Evolutionary conservation across 2,797 vertebrate genomes (phyloP).

Genomic region (Hypotaenidia okinawae): DNA sequence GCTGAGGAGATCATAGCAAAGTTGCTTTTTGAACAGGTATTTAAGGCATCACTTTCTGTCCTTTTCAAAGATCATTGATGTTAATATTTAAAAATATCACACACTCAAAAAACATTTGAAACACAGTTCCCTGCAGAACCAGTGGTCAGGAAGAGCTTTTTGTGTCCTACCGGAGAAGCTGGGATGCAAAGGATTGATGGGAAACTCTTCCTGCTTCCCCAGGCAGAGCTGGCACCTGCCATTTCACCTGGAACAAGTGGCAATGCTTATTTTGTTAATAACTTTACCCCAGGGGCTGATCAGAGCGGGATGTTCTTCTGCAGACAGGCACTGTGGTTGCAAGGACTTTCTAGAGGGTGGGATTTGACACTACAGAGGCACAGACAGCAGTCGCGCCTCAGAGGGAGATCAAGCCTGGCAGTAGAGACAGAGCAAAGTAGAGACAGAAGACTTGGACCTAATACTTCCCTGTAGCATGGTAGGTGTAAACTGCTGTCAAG

Average conservation of each 20-base stretch:
- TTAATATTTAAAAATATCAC: conserved; percentile 42
- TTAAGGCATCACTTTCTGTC: conserved; percentile 28
- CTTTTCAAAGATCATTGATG: neutral
- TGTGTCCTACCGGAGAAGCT: neutral
- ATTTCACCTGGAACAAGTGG: neutral
- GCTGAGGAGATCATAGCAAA: conserved; percentile 4
- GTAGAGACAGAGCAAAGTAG: no score
- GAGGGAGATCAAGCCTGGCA: neutral
- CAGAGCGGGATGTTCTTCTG: neutral
- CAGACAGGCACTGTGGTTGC: neutral
- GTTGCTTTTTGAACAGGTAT: conserved; percentile 44
- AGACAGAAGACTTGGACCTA: neutral
- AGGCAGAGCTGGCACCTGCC: neutral
- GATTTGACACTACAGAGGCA: neutral
- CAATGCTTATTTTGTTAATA: neutral
- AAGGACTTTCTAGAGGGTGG: neutral
- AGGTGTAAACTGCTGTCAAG: neutral
- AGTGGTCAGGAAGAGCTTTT: conserved; percentile 12
- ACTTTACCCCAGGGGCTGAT: neutral
- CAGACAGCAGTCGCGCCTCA: neutral
- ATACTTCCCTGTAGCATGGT: neutral
- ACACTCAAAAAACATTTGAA: neutral
- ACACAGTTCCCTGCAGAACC: neutral
- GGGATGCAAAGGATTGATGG: neutral
- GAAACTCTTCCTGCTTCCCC: neutral